Conservation (phyloP, 1,140 invertebrate genomes). For the Agrilus planipennis region DNA sequence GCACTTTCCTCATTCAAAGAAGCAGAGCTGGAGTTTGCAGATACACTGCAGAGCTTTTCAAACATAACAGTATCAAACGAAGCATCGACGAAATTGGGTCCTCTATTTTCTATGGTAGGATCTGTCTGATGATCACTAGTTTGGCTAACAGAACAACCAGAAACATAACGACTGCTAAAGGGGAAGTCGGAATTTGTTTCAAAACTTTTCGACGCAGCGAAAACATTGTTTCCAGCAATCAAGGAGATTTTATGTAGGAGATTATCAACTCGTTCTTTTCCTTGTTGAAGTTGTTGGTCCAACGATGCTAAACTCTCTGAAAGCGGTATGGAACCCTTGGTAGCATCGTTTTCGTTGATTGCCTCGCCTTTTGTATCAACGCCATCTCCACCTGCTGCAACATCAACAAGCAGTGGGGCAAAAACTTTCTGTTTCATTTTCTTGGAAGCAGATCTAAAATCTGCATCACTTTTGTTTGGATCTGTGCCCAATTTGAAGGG, state of each 20-base stretch:
- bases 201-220: too few species aligned
- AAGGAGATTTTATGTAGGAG: slow-evolving; percentile 26
- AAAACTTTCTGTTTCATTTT: too few species aligned
- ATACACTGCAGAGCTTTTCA: slow-evolving; percentile 13
- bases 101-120: slow-evolving; percentile 4
- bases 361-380: too few species aligned
- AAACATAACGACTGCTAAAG: slow-evolving; percentile 22
- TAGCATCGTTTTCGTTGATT: too few species aligned
- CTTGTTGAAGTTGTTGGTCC: slow-evolving; percentile 18
- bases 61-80: slow-evolving; percentile 18
- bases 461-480: too few species aligned
- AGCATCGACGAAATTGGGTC: slow-evolving; percentile 13
- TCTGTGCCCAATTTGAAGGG: too few species aligned
- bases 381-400: too few species aligned
- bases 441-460: too few species aligned
- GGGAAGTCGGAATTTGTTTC: slow-evolving; percentile 4
- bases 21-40: slow-evolving; percentile 12
- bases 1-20: too few species aligned
- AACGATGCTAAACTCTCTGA: slow-evolving; percentile 7
- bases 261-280: slow-evolving; percentile 25
- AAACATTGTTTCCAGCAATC: slow-evolving; percentile 10
- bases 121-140: neutral
- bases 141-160: slow-evolving; percentile 21
- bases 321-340: too few species aligned
- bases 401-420: too few species aligned